Evolutionary conservation across 2,113 vertebrate species (phyloP).

Genomic region (Perca flavescens): DNA sequence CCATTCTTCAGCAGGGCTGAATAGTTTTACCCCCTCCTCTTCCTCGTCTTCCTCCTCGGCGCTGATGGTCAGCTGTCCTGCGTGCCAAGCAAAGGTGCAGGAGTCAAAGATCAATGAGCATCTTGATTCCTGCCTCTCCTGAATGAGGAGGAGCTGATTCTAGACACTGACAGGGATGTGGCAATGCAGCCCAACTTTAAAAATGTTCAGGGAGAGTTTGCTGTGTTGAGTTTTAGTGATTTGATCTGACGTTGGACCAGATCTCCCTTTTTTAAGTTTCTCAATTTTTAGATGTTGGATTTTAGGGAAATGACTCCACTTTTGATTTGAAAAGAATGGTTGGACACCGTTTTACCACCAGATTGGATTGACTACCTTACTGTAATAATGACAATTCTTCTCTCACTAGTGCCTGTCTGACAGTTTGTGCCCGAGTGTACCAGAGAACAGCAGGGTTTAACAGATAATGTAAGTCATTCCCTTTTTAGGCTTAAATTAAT

Average conservation of each 20-base stretch:
- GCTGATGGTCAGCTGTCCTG: conserved; percentile 88
- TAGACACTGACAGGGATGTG: background rate
- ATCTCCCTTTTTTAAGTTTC: background rate
- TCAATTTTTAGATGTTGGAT: background rate
- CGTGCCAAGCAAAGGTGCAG: conserved; percentile 85
- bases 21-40: background rate
- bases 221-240: background rate
- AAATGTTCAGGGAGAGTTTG: background rate
- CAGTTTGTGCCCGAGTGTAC: background rate
- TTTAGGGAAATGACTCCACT: background rate
- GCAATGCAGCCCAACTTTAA: background rate
- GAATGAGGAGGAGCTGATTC: background rate
- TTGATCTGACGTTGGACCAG: background rate
- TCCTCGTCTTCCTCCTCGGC: conserved; percentile 28
- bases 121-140: conserved; percentile 90
- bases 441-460: background rate
- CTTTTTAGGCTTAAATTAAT: background rate
- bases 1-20: conserved; percentile 15
- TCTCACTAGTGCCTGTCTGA: background rate
- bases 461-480: background rate
- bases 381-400: background rate
- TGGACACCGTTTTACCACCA: background rate
- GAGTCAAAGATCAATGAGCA: conserved; percentile 91
- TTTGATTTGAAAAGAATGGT: background rate
- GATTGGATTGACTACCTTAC: background rate